These are phyloP conservation scores for Argya squamiceps DNA, from an alignment of 2,797 vertebrate genomes.

Conservation along the genomic window DNA sequence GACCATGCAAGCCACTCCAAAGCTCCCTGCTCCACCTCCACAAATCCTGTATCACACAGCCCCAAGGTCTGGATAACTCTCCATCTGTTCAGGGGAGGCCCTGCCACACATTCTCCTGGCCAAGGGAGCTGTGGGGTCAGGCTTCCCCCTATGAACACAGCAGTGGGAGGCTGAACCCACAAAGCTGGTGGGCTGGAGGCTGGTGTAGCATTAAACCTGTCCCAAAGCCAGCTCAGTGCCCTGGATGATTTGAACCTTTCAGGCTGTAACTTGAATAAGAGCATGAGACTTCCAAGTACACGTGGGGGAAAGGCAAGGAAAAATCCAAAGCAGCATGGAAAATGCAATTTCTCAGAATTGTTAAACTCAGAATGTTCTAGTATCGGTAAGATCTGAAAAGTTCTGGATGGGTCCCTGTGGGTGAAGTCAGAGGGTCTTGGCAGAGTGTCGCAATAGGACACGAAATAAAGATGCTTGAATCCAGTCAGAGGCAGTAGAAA, in stretches of 20 bases:
- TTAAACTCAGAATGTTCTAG: not conserved
- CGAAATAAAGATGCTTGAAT: too few relatives aligned
- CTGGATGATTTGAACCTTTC: not conserved
- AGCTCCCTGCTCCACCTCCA: not conserved
- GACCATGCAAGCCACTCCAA: accelerated
- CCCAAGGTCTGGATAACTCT: not conserved
- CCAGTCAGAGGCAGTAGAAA: too few relatives aligned
- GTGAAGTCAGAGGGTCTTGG: accelerated
- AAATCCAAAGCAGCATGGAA: accelerated
- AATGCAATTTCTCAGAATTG: accelerated
- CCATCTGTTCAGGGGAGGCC: not conserved
- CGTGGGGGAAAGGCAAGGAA: not conserved
- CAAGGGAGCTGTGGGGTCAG: accelerated
- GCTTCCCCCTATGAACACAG: accelerated
- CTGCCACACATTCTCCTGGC: not conserved
- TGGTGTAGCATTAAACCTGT: not conserved
- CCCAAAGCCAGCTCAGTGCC: not conserved
- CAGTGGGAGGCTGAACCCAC: accelerated
- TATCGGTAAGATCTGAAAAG: not conserved
- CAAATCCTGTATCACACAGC: not conserved
- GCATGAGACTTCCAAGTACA: accelerated
- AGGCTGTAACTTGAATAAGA: not conserved
- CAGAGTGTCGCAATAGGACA: not conserved
- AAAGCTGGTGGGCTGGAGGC: too few relatives aligned
- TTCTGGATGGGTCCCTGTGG: accelerated